Evolutionary conservation across 1,140 invertebrate genomes (phyloP).

Genomic region (Cepaea nemoralis): DNA sequence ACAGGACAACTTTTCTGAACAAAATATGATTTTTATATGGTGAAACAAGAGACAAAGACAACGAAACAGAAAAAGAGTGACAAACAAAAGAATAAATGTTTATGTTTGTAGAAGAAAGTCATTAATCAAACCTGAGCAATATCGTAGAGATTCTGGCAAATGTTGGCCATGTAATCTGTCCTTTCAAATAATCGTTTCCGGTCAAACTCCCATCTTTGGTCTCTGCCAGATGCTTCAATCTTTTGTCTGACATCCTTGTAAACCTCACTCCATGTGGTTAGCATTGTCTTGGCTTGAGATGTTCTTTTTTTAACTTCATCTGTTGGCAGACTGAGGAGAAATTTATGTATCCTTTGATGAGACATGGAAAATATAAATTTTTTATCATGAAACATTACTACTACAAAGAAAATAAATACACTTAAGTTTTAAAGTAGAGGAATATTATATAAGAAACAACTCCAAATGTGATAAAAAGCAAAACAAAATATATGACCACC

Average conservation of each 20-base stretch:
- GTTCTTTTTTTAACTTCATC: conserved; percentile 72
- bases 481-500: no score
- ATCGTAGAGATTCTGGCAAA: conserved; percentile 83
- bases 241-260: conserved; percentile 79
- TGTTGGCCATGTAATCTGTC: conserved; percentile 84
- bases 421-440: no score
- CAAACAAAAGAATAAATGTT: no score
- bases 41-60: no score
- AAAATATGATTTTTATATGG: no score
- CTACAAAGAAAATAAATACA: no score
- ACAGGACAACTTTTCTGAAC: no score
- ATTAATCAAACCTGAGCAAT: conserved; percentile 78
- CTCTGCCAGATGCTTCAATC: conserved; percentile 86
- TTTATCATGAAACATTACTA: no score
- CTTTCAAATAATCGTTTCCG: conserved; percentile 82
- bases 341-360: conserved; percentile 30
- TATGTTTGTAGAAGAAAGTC: background rate
- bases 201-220: conserved; percentile 91
- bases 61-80: background rate
- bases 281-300: conserved; percentile 75
- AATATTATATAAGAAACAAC: no score
- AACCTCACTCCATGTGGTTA: conserved; percentile 82
- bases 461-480: no score
- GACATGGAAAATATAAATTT: no score
- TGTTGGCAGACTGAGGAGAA: conserved; percentile 65